phyloP scores from a whole-genome alignment of 2,888 invertebrate genomes.

The Arrhopalites spinosus region DNA sequence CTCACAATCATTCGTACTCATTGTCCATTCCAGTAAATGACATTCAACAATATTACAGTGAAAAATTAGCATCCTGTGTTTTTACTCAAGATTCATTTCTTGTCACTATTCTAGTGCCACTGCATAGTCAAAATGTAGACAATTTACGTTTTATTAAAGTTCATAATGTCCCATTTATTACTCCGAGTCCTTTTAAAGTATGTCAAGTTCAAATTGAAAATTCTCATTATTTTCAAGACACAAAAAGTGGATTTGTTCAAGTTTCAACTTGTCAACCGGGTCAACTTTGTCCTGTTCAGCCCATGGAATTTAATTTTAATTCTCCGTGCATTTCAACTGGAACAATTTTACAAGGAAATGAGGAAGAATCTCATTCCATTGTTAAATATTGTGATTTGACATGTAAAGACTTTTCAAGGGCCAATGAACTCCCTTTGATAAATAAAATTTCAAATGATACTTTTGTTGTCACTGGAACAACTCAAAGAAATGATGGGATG shows the following conservation, averaged over 20 bases:
- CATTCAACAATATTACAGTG: background rate
- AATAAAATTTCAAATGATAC: background rate
- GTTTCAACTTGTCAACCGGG: background rate
- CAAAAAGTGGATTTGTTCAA: background rate
- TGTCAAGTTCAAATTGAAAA: background rate
- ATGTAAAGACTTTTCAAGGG: background rate
- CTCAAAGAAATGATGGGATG: too few relatives aligned
- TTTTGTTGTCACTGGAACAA: background rate
- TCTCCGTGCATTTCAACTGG: background rate
- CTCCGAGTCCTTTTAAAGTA: background rate
- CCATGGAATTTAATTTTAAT: background rate
- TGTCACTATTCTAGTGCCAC: background rate
- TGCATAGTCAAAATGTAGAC: background rate
- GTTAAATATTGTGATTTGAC: background rate
- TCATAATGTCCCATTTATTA: background rate
- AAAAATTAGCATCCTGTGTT: background rate
- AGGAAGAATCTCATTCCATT: background rate
- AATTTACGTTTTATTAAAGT: slow-evolving; percentile 1
- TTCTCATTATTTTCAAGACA: background rate
- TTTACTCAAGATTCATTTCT: background rate
- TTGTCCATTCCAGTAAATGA: background rate
- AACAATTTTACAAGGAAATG: too few relatives aligned
- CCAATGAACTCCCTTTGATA: background rate
- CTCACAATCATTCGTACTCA: background rate
- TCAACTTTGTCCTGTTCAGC: background rate